Evolutionary conservation across 92 coral and sea anemone species (phyloP).

Genomic region (Epizoanthus fatuus): DNA sequence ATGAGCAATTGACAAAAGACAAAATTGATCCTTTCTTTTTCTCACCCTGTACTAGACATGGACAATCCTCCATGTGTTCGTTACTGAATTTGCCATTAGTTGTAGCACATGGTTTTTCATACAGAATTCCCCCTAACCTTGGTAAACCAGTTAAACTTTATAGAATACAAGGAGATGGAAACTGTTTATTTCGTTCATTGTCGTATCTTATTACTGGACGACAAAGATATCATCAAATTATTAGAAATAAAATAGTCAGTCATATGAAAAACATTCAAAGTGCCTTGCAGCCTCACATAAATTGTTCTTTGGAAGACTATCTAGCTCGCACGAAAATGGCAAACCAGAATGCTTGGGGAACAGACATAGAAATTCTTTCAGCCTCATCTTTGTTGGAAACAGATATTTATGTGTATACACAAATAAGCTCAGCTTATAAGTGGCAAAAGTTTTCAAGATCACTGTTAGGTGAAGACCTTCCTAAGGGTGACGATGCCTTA

Average conservation of each 20-base stretch:
- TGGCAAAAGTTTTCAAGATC: constrained; percentile 49
- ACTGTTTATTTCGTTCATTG: constrained; percentile 70
- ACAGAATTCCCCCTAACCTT: constrained; percentile 8
- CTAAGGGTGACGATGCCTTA: no score
- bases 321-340: constrained; percentile 33
- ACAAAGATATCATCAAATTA: constrained; percentile 41
- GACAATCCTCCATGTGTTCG: constrained; percentile 49
- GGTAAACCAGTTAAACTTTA: constrained; percentile 31
- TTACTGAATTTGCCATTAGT: constrained; percentile 49
- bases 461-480: no score
- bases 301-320: constrained; percentile 36
- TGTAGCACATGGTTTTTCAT: constrained; percentile 1
- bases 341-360: constrained; percentile 39
- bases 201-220: constrained; percentile 74
- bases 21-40: constrained; percentile 6
- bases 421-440: constrained; percentile 24
- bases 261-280: constrained; percentile 52
- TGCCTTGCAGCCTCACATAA: constrained; percentile 28
- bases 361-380: constrained; percentile 64
- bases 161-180: constrained; percentile 47
- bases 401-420: constrained; percentile 56
- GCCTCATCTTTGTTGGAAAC: constrained; percentile 40
- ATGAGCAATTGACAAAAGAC: constrained; percentile 6
- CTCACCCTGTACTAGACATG: constrained; percentile 6
- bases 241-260: constrained; percentile 46